Evolutionary conservation across 2,888 invertebrate species (phyloP), one percentile per base, ranked within the genome.

Genomic region (Erebia aethiops): DNA sequence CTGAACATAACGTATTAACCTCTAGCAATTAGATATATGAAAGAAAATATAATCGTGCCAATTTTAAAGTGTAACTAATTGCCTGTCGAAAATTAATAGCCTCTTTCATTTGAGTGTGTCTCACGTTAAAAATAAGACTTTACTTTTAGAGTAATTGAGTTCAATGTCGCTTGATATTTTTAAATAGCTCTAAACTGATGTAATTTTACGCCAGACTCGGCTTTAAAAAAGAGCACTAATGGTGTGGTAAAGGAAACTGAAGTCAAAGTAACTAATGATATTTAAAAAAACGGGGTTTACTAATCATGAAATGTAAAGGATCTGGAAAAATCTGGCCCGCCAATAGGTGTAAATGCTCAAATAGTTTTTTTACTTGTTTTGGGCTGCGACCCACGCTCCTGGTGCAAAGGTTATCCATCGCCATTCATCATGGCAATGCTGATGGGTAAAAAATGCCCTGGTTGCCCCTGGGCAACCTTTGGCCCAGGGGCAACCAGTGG

Each of bases 61-160:
- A 58, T 58, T 58, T 35, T 35, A 41, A 58, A 58, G 41, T 8
- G 41, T 58, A 35, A 58, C 58, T 58, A 56, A 56, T 56, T 56
- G 35, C 35, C 58, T 35, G 58, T 58, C 35, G 58, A 35, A 58
- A 58, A 58, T 58, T 41, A 58, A 58, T n/a, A 58, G 13, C 56
- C 56, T 56, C 58, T 41, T n/a, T n/a, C 16, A 58, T 57, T 26
- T 57, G 14, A 58, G 58, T n/a, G 8, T n/a, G 14, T 4, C 10
- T n/a, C n/a, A n/a, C 57, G 41, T 41, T 58, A 1, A 58, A 58
- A 58, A 41, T 58, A 2, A 58, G n/a, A 57, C 41, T 9, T 58
- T 58, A 58, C 16, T 35, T n/a, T 1, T 9, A 7, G n/a, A 1
- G n/a, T 1, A 10, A 35, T 10, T 9, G 10, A 9, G 58, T 58